Percentiles rank a stretch among this genome's conserved stretches.
Conservation (phyloP, 1,140 invertebrate species). For the Pseudomyrmex sp. region DNA sequence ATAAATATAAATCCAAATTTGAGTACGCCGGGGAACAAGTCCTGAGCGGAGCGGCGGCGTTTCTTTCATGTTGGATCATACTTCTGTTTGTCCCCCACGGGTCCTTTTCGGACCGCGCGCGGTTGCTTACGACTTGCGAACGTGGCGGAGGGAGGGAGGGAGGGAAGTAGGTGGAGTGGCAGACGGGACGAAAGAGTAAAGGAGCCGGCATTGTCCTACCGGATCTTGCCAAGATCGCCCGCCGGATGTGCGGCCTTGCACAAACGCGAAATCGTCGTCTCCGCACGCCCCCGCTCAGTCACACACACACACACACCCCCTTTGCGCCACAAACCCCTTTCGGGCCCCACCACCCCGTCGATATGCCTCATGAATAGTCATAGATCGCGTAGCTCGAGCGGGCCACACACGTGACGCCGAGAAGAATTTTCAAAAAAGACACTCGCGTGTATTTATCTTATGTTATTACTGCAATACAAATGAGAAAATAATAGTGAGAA, state of each 20-base stretch:
- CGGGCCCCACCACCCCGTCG: slow-evolving; percentile 20
- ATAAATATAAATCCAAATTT: slow-evolving; percentile 81
- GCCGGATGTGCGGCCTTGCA: slow-evolving; percentile 68
- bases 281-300: too few species aligned
- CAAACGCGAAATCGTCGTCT: slow-evolving; percentile 61
- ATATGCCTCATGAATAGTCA: slow-evolving; percentile 68
- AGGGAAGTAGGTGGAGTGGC: not conserved
- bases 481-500: too few species aligned
- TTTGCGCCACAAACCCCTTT: slow-evolving; percentile 23
- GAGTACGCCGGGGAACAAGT: slow-evolving; percentile 59
- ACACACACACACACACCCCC: too few species aligned
- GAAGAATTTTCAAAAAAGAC: not conserved
- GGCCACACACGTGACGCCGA: not conserved
- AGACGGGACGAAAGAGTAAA: slow-evolving; percentile 56
- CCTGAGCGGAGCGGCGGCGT: slow-evolving; percentile 57
- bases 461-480: not conserved
- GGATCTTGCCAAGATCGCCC: slow-evolving; percentile 67
- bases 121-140: slow-evolving; percentile 48
- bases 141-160: not conserved
- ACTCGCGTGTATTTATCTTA: too few species aligned
- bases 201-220: slow-evolving; percentile 74
- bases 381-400: slow-evolving; percentile 38
- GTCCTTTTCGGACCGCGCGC: slow-evolving; percentile 64
- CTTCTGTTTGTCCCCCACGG: slow-evolving; percentile 72
- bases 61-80: slow-evolving; percentile 79